Evolutionary conservation across 2,888 invertebrate species (phyloP), one percentile per base, ranked within the genome.

Genomic region (Apamea anceps): DNA sequence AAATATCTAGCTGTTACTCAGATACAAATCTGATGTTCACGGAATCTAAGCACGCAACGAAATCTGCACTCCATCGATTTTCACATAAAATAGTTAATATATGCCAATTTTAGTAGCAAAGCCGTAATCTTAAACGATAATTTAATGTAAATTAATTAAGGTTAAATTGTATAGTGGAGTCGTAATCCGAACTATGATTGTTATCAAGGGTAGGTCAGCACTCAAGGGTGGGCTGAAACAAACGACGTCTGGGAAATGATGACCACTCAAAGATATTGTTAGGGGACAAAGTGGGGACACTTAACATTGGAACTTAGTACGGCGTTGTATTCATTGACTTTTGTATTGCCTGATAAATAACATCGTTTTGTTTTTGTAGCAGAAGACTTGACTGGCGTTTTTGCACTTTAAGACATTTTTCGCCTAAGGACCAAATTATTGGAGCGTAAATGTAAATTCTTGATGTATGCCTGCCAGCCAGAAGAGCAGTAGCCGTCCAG

Each of bases 231-330:
- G 45, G 32, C 67, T 85, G 82, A 51, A 80, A 82, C 78, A 75
- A 87, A 87, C 77, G 85, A 57, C 71, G 42, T 62, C 75, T 68
- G 60, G 65, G 57, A 81, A 88, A 72, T 79, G 74, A 88, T 77
- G 82, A 79, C 87, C 80, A 86, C 85, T 88, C 81, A 78, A 67
- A 72, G 70, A 79, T 84, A 87, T 86, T 87, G 80, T 77, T 62
- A 48, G 76, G 88, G 79, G 75, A 77, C 85, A 13, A 63, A 85
- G 65, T 77, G 73, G 45, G n/a, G n/a, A 63, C 72, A 77, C 85
- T 84, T 84, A 74, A 66, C 71, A 65, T 73, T 51, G 54, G 57
- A 51, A 60, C 54, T 76, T 45, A 74, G 51, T 76, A 51, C n/a
- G 37, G 32, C 37, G 25, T 62, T 84, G 71, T 71, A 85, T 87